Conservation (phyloP, 2,888 invertebrate genomes). For the Salticus scenicus region DNA sequence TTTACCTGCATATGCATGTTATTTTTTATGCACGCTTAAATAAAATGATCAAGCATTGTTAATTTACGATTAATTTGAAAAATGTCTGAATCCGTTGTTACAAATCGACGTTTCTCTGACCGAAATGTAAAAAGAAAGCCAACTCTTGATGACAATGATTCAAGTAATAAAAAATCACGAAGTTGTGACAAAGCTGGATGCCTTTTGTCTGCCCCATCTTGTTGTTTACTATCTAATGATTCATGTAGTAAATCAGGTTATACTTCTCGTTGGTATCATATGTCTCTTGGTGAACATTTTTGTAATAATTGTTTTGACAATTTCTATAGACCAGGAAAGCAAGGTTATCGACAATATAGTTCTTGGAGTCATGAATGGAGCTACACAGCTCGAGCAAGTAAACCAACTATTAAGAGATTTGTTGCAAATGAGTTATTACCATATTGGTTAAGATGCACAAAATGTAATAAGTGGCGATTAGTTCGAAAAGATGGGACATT, state of each 20-base stretch:
- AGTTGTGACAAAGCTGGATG: constrained; percentile 54
- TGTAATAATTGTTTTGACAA: constrained; percentile 77
- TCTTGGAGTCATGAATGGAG: constrained; percentile 75
- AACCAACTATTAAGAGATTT: constrained; percentile 74
- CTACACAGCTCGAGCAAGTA: constrained; percentile 73
- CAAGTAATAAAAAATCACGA: constrained; percentile 25
- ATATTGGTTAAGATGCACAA: constrained; percentile 76
- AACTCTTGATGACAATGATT: neutral
- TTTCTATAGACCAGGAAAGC: constrained; percentile 74
- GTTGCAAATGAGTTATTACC: constrained; percentile 75
- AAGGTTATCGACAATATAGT: constrained; percentile 31
- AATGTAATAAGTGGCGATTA: constrained; percentile 76
- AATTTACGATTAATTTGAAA: neutral
- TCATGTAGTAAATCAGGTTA: constrained; percentile 75
- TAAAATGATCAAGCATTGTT: neutral
- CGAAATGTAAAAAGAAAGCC: constrained; percentile 10
- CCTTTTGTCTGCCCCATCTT: constrained; percentile 19
- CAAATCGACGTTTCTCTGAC: constrained; percentile 14
- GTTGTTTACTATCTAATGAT: constrained; percentile 43
- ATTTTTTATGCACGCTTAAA: neutral
- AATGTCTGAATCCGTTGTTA: neutral
- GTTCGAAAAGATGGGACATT: constrained; percentile 70
- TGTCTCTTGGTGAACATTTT: constrained; percentile 76
- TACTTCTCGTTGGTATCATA: constrained; percentile 77
- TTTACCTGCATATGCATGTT: no score